phyloP scores from a whole-genome alignment of 2,888 invertebrate species.

The Stenotaenia linearis region DNA sequence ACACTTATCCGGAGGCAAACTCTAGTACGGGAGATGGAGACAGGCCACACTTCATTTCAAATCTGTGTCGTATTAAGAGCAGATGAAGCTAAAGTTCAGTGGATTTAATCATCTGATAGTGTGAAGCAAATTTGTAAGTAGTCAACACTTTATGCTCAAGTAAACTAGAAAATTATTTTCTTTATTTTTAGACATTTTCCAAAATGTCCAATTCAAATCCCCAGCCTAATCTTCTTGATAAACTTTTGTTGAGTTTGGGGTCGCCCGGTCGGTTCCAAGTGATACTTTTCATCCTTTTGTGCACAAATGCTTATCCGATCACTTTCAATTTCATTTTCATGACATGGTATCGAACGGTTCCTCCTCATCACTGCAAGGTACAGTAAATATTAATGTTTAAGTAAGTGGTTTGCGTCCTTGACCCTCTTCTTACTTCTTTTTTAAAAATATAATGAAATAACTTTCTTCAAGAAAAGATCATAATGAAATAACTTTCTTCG shows the following conservation, averaged over 20 bases:
- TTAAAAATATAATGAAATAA: too few species aligned
- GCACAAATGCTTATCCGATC: conserved; percentile 36
- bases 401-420: neutral
- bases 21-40: neutral
- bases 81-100: neutral
- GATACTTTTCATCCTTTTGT: conserved; percentile 33
- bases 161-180: neutral
- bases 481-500: too few species aligned
- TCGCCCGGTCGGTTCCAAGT: conserved; percentile 32
- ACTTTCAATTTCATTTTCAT: conserved; percentile 36
- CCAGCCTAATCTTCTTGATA: conserved; percentile 31
- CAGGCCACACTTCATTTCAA: neutral
- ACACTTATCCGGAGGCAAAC: neutral
- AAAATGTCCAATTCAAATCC: neutral
- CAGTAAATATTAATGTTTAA: neutral
- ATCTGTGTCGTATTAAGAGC: neutral
- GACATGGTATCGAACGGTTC: conserved; percentile 29
- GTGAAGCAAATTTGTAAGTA: neutral
- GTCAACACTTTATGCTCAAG: neutral
- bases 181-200: neutral
- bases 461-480: too few species aligned
- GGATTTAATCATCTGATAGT: neutral
- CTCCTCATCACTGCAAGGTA: conserved; percentile 34
- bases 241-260: conserved; percentile 31
- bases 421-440: neutral